Percentiles rank a stretch among this genome's conserved stretches.
These are phyloP conservation scores for Hycleus cichorii DNA, from an alignment of 1,140 invertebrate species.

Conservation along the genomic window DNA sequence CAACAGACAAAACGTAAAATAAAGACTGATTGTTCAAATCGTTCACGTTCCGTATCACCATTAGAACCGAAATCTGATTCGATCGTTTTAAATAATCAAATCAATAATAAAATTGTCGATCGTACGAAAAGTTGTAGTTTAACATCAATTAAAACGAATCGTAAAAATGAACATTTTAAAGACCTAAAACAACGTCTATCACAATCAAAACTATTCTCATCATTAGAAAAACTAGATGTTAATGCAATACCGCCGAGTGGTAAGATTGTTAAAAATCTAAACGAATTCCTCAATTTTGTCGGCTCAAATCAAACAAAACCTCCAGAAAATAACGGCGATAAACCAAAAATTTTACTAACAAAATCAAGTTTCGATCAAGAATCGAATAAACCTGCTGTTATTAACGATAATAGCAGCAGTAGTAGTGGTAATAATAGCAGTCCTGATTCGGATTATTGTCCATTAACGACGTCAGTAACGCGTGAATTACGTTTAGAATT, in stretches of 20 bases:
- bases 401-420: conserved; percentile 27
- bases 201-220: conserved; percentile 45
- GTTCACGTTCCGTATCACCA: conserved; percentile 33
- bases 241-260: conserved; percentile 16
- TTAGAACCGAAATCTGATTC: conserved; percentile 39
- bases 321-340: conserved; percentile 28
- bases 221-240: conserved; percentile 45
- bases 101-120: conserved; percentile 30
- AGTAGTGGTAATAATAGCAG: conserved; percentile 53
- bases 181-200: conserved; percentile 47
- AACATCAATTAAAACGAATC: conserved; percentile 39
- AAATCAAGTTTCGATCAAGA: conserved; percentile 44
- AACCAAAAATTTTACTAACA: conserved; percentile 43
- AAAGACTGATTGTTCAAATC: conserved; percentile 14
- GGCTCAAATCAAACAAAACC: conserved; percentile 47
- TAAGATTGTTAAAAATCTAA: conserved; percentile 73
- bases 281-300: conserved; percentile 73
- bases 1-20: conserved; percentile 21
- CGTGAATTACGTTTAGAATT: conserved; percentile 70
- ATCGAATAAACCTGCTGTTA: conserved; percentile 39
- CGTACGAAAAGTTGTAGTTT: conserved; percentile 29
- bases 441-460: conserved; percentile 75
- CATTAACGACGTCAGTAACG: conserved; percentile 79
- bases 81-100: conserved; percentile 32
- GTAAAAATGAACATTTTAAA: conserved; percentile 43